phyloP scores from a whole-genome alignment of 2,113 vertebrate species.

The Lamprologus sp. region DNA sequence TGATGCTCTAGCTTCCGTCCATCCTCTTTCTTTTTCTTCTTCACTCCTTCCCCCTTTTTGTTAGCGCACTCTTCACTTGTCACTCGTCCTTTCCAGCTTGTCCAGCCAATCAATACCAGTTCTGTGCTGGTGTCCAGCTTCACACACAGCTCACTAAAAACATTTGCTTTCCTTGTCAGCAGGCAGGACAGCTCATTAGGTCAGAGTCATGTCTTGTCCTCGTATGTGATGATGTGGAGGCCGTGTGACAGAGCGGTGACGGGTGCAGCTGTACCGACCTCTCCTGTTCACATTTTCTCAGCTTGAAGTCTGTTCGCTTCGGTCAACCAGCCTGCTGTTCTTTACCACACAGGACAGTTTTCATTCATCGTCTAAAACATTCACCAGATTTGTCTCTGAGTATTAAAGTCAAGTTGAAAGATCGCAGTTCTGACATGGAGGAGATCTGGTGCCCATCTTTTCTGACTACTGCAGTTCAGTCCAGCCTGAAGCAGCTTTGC shows the following conservation, averaged over 20 bases:
- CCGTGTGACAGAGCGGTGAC: rapidly evolving
- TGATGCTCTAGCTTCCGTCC: neutral
- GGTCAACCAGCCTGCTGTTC: neutral
- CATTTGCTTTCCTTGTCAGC: neutral
- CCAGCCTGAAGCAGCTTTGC: neutral
- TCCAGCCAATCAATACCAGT: neutral
- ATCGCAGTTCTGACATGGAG: neutral
- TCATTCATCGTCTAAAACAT: neutral
- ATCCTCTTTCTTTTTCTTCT: neutral
- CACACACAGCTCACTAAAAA: neutral
- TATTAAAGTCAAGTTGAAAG: rapidly evolving
- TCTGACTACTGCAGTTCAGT: neutral
- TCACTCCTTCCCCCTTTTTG: neutral
- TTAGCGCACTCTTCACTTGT: neutral
- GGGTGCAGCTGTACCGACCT: neutral
- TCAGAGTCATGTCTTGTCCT: neutral
- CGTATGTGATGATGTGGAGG: neutral
- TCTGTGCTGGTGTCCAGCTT: neutral
- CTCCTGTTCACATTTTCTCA: neutral
- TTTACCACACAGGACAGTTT: neutral
- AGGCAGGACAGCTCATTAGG: neutral
- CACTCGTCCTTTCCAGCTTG: neutral
- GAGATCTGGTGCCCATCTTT: neutral
- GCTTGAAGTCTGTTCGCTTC: neutral
- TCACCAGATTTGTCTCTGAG: neutral